Evolutionary conservation across 2,113 vertebrate genomes (phyloP).

Genomic region (Phrynosoma platyrhinos): DNA sequence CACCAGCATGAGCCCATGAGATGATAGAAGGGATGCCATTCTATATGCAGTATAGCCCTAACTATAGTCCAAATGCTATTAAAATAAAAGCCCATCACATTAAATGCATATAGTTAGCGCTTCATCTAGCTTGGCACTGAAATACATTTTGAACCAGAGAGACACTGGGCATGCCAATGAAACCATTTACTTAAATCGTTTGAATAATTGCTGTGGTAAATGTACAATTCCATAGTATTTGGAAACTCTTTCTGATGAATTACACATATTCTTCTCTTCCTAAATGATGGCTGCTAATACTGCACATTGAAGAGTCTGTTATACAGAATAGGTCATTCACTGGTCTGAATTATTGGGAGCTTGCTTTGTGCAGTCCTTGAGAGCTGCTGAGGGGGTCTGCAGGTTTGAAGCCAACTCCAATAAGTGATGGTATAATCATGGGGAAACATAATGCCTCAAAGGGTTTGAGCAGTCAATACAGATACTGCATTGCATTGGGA

Average conservation of each 20-base stretch:
- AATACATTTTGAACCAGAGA: neutral
- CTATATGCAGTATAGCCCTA: neutral
- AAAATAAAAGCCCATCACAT: neutral
- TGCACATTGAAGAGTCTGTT: neutral
- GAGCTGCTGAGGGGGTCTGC: constrained; percentile 16
- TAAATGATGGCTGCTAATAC: constrained; percentile 8
- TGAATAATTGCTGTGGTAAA: neutral
- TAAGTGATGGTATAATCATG: neutral
- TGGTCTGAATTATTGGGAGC: constrained; percentile 6
- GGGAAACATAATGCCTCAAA: constrained; percentile 20
- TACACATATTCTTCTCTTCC: constrained; percentile 2
- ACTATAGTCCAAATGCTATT: no score
- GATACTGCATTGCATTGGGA: rapidly evolving
- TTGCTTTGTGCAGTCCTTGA: neutral
- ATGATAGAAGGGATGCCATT: neutral
- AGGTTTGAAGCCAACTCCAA: constrained; percentile 27
- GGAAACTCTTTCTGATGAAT: neutral
- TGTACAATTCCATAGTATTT: neutral
- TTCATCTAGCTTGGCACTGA: neutral
- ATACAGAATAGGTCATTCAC: constrained; percentile 18
- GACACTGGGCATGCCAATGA: neutral
- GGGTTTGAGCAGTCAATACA: neutral
- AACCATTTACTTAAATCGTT: constrained; percentile 20
- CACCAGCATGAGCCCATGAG: no score
- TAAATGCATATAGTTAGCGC: neutral